Conservation (phyloP, 2,113 vertebrate genomes). For the Origma solitaria region DNA sequence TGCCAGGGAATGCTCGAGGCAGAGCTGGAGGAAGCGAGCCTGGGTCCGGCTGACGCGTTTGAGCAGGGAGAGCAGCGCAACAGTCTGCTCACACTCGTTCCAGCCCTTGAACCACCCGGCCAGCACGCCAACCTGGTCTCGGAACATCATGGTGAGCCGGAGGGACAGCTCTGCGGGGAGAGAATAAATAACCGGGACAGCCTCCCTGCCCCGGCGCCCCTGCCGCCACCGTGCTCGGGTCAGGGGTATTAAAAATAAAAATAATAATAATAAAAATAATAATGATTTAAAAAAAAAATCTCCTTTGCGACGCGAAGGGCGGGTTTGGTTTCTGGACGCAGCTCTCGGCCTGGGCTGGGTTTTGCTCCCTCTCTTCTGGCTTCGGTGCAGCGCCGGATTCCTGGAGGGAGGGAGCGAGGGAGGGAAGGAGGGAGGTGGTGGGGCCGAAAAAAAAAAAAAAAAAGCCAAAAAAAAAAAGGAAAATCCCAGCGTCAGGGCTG, state of each 20-base stretch:
- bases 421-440: neutral
- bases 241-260: neutral
- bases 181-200: slow-evolving; percentile 18
- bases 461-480: neutral
- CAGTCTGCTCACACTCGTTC: slow-evolving; percentile 99
- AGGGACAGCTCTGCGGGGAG: slow-evolving; percentile 5
- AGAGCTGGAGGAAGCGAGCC: slow-evolving; percentile 97
- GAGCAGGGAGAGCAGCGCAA: slow-evolving; percentile 92
- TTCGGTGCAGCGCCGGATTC: slow-evolving; percentile 43
- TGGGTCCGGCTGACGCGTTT: slow-evolving; percentile 96
- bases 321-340: neutral
- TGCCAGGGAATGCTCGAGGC: slow-evolving; percentile 93
- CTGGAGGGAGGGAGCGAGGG: neutral
- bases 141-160: slow-evolving; percentile 96
- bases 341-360: slow-evolving; percentile 20
- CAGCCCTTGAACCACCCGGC: slow-evolving; percentile 98
- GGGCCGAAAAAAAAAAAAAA: neutral
- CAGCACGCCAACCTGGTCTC: slow-evolving; percentile 96
- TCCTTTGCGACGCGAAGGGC: neutral
- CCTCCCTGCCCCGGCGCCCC: neutral
- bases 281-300: neutral
- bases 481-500: neutral
- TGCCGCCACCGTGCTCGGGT: neutral
- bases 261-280: neutral
- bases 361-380: slow-evolving; percentile 30